Conservation (phyloP, 2,113 vertebrate genomes). For the Tapirus terrestris region DNA sequence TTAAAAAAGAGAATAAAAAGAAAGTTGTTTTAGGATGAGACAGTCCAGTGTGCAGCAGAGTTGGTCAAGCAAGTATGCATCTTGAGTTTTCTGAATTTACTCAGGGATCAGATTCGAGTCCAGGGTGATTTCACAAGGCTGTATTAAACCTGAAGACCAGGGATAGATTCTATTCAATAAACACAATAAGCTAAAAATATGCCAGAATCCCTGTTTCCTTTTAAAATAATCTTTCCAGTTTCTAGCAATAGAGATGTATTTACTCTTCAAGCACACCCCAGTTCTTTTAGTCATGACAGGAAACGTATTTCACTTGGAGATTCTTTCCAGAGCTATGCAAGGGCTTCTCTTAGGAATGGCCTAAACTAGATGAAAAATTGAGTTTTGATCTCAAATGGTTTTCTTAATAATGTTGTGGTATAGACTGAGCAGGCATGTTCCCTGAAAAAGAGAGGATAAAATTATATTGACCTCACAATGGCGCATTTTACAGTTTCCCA, state of each 20-base stretch:
- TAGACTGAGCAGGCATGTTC: neutral
- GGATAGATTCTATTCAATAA: neutral
- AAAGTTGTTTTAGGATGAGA: neutral
- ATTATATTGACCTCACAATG: neutral
- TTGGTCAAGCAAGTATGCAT: neutral
- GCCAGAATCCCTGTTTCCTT: neutral
- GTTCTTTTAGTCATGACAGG: neutral
- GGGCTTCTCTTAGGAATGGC: neutral
- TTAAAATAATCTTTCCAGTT: neutral
- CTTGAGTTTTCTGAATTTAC: conserved; percentile 22
- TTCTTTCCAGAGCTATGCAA: neutral
- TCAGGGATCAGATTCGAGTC: neutral
- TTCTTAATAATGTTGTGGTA: conserved; percentile 29
- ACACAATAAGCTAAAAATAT: neutral
- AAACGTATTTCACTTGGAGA: neutral
- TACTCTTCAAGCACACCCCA: neutral
- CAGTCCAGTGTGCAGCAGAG: neutral
- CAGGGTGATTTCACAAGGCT: neutral
- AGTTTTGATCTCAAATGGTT: conserved; percentile 22
- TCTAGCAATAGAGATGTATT: neutral
- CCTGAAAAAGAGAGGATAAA: neutral
- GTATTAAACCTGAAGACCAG: neutral
- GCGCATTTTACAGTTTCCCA: neutral
- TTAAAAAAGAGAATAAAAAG: conserved; percentile 2
- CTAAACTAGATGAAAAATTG: neutral